phyloP scores from a whole-genome alignment of 2,797 vertebrate species.

The Lepus oiostolus region DNA sequence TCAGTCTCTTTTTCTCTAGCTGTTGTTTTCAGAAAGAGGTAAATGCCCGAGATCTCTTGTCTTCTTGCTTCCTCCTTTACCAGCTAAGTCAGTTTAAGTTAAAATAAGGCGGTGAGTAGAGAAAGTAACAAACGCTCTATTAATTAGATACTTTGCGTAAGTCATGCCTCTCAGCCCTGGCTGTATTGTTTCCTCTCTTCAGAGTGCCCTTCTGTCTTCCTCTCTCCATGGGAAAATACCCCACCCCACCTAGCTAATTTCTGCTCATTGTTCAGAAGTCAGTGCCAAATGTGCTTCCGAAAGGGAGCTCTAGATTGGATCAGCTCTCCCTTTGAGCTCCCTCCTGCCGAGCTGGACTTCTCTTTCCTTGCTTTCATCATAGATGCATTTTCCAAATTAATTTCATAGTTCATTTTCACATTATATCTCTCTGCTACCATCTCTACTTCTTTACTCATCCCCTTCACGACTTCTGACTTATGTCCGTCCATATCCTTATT shows the following conservation, averaged over 20 bases:
- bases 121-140: not conserved
- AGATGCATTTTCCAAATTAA: constrained; percentile 6
- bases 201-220: not conserved
- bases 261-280: constrained; percentile 33
- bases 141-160: not conserved
- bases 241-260: not conserved
- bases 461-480: not conserved
- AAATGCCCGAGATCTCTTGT: not conserved
- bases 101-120: not conserved
- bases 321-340: not conserved
- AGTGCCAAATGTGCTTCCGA: constrained; percentile 27
- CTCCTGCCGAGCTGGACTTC: not conserved
- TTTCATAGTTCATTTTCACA: constrained; percentile 32
- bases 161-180: not conserved
- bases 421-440: not conserved
- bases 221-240: not conserved
- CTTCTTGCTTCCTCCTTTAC: not conserved
- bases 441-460: too few relatives aligned
- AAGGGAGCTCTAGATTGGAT: constrained; percentile 14
- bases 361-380: constrained; percentile 21
- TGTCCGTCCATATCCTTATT: not conserved
- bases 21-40: not conserved
- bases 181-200: not conserved
- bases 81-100: not conserved
- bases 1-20: not conserved